Evolutionary conservation across 2,797 vertebrate species (phyloP).

Genomic region (Typhlichthys eigenmanni): DNA sequence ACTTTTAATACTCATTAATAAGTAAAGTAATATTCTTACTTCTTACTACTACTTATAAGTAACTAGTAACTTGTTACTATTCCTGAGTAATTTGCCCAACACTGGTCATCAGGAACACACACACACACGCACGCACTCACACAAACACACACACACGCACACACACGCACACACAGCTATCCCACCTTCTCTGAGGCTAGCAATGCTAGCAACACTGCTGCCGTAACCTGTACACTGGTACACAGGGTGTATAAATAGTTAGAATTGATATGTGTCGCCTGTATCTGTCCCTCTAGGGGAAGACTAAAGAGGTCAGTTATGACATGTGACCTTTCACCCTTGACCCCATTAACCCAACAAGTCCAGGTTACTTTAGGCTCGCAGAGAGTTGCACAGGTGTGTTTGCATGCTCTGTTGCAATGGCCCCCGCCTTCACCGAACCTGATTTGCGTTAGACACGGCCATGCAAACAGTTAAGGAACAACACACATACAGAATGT

Average conservation of each 20-base stretch:
- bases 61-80: no score
- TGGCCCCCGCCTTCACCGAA: no score
- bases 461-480: constrained; percentile 2
- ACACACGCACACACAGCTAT: constrained; percentile 28
- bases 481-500: constrained; percentile 3
- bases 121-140: not conserved
- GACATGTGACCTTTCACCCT: not conserved
- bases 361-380: no score
- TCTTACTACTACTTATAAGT: no score
- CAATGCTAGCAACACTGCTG: constrained; percentile 24
- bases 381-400: not conserved
- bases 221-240: constrained; percentile 21
- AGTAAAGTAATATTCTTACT: no score
- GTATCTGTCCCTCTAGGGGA: not conserved
- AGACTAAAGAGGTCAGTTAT: not conserved
- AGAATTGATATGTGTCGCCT: not conserved
- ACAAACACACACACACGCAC: constrained; percentile 40
- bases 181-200: not conserved
- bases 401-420: no score
- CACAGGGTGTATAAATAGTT: not conserved
- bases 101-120: not conserved
- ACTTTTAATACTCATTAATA: no score
- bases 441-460: constrained; percentile 8
- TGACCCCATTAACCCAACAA: not conserved
- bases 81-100: no score